A percentile compares a stretch with the other conserved stretches of the same genome.
These are phyloP conservation scores for Smittia sp. DNA, from an alignment of 2,888 invertebrate genomes.

Conservation along the genomic window DNA sequence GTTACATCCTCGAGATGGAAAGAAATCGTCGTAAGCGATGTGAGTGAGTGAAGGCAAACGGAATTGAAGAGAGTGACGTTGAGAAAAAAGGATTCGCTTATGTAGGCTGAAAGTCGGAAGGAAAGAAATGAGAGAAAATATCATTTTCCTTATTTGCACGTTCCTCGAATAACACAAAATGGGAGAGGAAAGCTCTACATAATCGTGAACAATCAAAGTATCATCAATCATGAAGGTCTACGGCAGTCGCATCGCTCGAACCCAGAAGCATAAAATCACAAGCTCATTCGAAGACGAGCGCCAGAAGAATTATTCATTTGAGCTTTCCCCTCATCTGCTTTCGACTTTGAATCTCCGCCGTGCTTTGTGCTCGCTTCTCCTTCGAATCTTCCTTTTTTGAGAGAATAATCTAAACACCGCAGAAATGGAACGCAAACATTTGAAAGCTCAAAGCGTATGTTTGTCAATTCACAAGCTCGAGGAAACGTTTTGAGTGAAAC, in stretches of 20 bases:
- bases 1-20: not conserved
- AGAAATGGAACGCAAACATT: no score
- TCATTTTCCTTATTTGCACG: conserved; percentile 28
- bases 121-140: not conserved
- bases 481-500: no score
- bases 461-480: no score
- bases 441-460: no score
- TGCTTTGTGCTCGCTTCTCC: no score
- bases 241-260: not conserved
- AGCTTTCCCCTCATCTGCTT: not conserved
- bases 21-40: not conserved
- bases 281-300: not conserved
- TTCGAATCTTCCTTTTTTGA: no score
- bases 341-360: not conserved
- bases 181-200: conserved; percentile 14
- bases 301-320: conserved; percentile 13
- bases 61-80: not conserved
- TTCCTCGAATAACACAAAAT: conserved; percentile 15
- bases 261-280: not conserved
- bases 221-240: conserved; percentile 31
- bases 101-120: not conserved
- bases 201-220: conserved; percentile 37
- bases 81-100: not conserved
- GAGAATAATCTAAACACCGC: no score
- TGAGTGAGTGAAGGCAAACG: no score